These are phyloP conservation scores for Tenthredo notha DNA, from an alignment of 2,888 invertebrate genomes.

Conservation along the genomic window DNA sequence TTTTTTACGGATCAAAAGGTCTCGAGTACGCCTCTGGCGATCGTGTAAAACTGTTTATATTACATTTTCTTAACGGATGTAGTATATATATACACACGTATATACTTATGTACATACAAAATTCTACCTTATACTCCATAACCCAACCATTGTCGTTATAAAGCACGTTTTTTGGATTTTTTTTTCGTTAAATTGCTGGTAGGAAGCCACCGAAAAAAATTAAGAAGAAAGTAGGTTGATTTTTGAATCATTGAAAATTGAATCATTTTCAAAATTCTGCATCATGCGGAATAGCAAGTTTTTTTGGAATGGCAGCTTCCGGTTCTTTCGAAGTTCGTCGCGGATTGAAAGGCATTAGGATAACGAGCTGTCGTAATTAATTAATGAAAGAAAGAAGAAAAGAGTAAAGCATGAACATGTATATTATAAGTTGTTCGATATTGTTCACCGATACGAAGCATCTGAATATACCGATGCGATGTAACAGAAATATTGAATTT, in stretches of 20 bases:
- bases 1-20: constrained; percentile 49
- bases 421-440: too few species aligned
- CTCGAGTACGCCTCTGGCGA: constrained; percentile 44
- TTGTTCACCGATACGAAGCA: too few species aligned
- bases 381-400: too few species aligned
- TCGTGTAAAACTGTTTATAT: constrained; percentile 47
- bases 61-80: constrained; percentile 16
- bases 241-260: too few species aligned
- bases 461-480: neutral
- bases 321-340: too few species aligned
- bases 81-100: neutral
- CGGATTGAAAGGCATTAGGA: too few species aligned
- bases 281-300: too few species aligned
- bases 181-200: neutral
- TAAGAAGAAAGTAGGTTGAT: too few species aligned
- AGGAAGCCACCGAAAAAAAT: neutral
- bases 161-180: neutral
- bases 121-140: neutral
- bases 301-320: too few species aligned
- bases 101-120: neutral
- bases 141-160: neutral
- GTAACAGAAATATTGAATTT: neutral
- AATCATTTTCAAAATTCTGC: too few species aligned
- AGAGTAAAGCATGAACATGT: too few species aligned
- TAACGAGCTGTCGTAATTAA: too few species aligned